Conservation (phyloP, 64 coral and sea anemone genomes). For the Stichodactyla mertensii region DNA sequence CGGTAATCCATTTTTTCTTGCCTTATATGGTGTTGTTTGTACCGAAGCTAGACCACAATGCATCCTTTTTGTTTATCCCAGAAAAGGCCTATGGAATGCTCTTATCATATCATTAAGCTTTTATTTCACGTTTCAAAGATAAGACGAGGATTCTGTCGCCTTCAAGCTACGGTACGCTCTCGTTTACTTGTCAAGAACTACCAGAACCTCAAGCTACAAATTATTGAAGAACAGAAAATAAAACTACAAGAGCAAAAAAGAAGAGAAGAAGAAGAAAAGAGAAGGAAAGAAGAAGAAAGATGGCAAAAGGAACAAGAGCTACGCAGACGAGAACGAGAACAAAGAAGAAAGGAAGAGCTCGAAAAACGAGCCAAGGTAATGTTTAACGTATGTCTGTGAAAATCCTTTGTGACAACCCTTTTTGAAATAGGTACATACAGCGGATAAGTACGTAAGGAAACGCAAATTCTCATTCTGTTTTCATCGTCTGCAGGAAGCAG, state of each 20-base stretch:
- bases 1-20: too few species aligned
- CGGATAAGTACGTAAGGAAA: not conserved
- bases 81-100: too few species aligned
- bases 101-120: too few species aligned
- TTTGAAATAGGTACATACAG: not conserved
- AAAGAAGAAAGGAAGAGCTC: conserved; percentile 15
- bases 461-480: not conserved
- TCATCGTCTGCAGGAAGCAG: not conserved
- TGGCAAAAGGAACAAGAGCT: conserved; percentile 24
- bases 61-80: too few species aligned
- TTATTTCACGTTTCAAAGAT: not conserved
- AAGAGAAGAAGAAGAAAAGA: not conserved
- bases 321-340: conserved; percentile 34
- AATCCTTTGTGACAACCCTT: too few species aligned
- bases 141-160: conserved; percentile 28
- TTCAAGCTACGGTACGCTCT: conserved; percentile 37
- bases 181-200: not conserved
- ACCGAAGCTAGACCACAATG: too few species aligned
- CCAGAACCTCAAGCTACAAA: not conserved
- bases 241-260: conserved; percentile 31
- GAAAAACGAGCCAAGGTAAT: conserved; percentile 20
- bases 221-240: not conserved
- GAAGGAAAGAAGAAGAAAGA: conserved; percentile 25
- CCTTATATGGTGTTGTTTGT: too few species aligned
- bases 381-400: not conserved